Evolutionary conservation across 2,113 vertebrate species (phyloP).

Genomic region (Erpornis zantholeuca): DNA sequence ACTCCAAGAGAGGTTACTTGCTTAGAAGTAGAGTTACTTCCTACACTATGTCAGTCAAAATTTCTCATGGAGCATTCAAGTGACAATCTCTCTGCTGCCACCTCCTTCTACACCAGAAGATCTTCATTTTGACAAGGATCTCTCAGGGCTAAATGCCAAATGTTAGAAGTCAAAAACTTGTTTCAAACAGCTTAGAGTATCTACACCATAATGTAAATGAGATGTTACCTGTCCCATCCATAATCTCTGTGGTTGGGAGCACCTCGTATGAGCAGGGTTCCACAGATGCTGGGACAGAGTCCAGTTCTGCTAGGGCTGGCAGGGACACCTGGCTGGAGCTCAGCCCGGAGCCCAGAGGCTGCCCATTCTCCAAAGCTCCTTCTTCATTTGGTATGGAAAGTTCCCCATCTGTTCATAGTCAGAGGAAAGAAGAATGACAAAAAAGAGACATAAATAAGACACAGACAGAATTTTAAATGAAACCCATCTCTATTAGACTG

Average conservation of each 20-base stretch:
- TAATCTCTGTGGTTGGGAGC: slow-evolving; percentile 81
- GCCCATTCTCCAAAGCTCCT: slow-evolving; percentile 84
- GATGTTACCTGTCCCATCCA: slow-evolving; percentile 87
- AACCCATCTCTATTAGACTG: background rate
- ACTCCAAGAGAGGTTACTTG: background rate
- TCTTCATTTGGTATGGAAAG: slow-evolving; percentile 82
- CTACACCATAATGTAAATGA: background rate
- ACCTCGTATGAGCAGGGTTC: slow-evolving; percentile 78
- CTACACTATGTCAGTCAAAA: background rate
- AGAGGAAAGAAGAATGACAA: background rate
- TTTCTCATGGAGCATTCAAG: background rate
- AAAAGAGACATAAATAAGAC: background rate
- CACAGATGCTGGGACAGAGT: slow-evolving; percentile 72
- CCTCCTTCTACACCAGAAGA: background rate
- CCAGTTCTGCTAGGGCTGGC: slow-evolving; percentile 78
- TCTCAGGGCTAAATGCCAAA: background rate
- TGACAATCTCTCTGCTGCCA: background rate
- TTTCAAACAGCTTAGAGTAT: background rate
- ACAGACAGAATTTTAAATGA: background rate
- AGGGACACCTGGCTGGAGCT: slow-evolving; percentile 75
- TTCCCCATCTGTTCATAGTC: slow-evolving; percentile 75
- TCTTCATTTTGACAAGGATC: background rate
- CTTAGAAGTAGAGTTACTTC: background rate
- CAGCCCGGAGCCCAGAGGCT: slow-evolving; percentile 75
- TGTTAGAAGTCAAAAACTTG: background rate